These are phyloP conservation scores for Melanerpes formicivorus DNA, from an alignment of 2,113 vertebrate genomes.

Conservation along the genomic window DNA sequence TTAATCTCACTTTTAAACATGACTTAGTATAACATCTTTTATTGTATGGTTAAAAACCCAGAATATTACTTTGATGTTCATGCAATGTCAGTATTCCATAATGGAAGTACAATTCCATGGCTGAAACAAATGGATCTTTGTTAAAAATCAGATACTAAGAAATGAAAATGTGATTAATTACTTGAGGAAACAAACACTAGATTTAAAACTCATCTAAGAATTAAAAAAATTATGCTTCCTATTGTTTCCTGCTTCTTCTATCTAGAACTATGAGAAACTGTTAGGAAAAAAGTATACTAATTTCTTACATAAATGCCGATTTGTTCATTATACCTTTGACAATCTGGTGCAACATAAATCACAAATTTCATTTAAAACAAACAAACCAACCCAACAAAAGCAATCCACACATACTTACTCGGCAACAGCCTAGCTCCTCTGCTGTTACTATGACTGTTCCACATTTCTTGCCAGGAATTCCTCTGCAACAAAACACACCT, in stretches of 20 bases:
- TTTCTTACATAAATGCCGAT: not conserved
- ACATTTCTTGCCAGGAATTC: conserved; percentile 95
- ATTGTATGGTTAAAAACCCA: not conserved
- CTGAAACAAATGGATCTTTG: not conserved
- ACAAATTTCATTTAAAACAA: not conserved
- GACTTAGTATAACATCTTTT: not conserved
- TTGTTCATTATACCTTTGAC: not conserved
- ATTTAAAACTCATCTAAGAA: not conserved
- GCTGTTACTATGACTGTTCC: conserved; percentile 93
- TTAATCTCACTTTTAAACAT: not conserved
- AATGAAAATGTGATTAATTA: not conserved
- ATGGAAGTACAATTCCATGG: not conserved
- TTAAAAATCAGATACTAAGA: not conserved
- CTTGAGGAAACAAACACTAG: not conserved
- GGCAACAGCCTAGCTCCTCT: conserved; percentile 94
- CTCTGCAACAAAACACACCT: conserved; percentile 78
- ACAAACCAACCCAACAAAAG: not conserved
- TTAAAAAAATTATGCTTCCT: not conserved
- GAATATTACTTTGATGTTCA: not conserved
- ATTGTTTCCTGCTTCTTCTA: not conserved
- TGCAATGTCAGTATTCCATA: not conserved
- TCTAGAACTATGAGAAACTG: not conserved
- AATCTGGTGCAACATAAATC: not conserved
- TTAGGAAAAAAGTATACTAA: not conserved
- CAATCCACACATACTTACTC: conserved; percentile 79